Conservation (phyloP, 2,797 vertebrate genomes). For the Takifugu rubripes region DNA sequence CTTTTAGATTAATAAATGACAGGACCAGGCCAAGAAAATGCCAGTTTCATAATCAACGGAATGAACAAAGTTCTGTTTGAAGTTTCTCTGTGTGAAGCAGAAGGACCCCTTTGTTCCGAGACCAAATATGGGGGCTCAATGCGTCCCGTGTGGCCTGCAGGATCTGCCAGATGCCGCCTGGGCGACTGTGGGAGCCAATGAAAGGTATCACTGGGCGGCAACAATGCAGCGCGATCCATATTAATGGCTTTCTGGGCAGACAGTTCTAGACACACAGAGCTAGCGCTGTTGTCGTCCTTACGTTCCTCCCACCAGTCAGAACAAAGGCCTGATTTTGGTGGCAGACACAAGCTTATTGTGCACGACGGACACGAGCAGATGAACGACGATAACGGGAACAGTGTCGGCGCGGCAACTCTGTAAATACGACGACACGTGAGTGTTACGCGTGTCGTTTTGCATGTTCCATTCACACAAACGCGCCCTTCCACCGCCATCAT, state of each 20-base stretch:
- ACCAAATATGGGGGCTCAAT: not conserved
- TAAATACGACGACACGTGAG: too few relatives aligned
- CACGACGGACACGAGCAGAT: conserved; percentile 18
- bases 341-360: conserved; percentile 55
- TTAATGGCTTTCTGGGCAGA: conserved; percentile 59
- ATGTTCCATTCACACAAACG: too few relatives aligned
- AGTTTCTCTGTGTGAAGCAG: not conserved
- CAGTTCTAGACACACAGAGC: conserved; percentile 45
- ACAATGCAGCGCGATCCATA: conserved; percentile 51
- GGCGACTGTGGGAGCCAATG: not conserved
- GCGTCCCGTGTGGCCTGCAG: conserved; percentile 32
- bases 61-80: too few relatives aligned
- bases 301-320: conserved; percentile 27
- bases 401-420: too few relatives aligned
- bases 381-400: conserved; percentile 21
- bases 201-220: conserved; percentile 32
- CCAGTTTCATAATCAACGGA: not conserved
- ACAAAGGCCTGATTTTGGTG: conserved; percentile 59
- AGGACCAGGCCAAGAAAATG: not conserved
- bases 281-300: conserved; percentile 34
- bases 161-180: conserved; percentile 18
- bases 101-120: not conserved
- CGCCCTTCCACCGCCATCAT: conserved; percentile 9
- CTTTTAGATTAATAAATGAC: not conserved
- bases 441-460: too few relatives aligned